A percentile compares a stretch with the other conserved stretches of the same genome.
These are phyloP conservation scores for Ciconia stormi DNA, from an alignment of 2,113 vertebrate genomes.

Conservation along the genomic window DNA sequence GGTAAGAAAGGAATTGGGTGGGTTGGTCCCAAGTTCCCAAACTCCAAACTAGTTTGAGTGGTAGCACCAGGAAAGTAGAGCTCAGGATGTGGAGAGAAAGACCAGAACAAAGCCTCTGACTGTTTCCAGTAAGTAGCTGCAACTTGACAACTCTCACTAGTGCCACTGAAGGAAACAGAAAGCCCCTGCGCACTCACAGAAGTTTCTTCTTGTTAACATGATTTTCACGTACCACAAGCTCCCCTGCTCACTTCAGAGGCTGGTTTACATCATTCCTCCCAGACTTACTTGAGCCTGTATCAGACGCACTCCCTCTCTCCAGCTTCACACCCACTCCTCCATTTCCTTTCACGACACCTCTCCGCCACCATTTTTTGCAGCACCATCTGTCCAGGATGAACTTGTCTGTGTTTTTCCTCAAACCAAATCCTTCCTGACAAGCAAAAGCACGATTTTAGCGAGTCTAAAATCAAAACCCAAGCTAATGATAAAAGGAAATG, in stretches of 20 bases:
- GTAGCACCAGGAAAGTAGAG: not conserved
- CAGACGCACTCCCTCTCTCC: not conserved
- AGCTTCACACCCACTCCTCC: not conserved
- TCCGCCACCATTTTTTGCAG: not conserved
- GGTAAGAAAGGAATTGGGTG: not conserved
- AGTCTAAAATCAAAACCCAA: not conserved
- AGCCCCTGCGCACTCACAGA: not conserved
- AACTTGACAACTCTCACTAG: not conserved
- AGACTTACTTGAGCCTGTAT: not conserved
- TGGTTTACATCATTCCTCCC: not conserved
- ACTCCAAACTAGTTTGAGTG: not conserved
- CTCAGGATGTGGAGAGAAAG: not conserved
- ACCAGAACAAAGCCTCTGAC: not conserved
- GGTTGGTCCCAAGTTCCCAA: not conserved
- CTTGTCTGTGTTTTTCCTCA: not conserved
- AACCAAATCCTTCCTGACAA: not conserved
- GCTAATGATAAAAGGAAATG: not conserved
- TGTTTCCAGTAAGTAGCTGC: not conserved
- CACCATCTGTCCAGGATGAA: not conserved
- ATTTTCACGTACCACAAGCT: not conserved
- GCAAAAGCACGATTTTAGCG: rapidly evolving
- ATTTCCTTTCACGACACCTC: not conserved
- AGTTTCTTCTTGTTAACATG: not conserved
- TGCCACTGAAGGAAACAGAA: not conserved
- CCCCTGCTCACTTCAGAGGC: not conserved